phyloP scores from a whole-genome alignment of 2,888 invertebrate genomes.

The Rosalia funebris region DNA sequence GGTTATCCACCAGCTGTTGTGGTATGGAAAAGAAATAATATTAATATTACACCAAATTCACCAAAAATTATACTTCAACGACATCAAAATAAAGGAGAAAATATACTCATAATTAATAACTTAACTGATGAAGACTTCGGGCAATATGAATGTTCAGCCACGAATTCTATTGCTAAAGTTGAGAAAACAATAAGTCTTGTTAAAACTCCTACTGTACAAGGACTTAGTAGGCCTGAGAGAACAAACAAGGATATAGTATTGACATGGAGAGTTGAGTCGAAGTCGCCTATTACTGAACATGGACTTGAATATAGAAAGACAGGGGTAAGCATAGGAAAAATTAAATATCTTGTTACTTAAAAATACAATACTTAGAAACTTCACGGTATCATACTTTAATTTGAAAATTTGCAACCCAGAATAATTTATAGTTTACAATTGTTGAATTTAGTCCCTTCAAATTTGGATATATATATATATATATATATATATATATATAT shows the following conservation, averaged over 20 bases:
- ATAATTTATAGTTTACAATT: background rate
- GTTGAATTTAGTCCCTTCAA: background rate
- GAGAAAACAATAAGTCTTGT: constrained; percentile 57
- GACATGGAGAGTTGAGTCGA: constrained; percentile 65
- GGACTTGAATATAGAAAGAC: constrained; percentile 64
- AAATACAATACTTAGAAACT: background rate
- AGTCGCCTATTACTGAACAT: constrained; percentile 62
- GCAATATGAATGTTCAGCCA: constrained; percentile 63
- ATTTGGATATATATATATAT: background rate
- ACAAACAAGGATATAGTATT: constrained; percentile 57
- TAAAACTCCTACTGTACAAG: constrained; percentile 50
- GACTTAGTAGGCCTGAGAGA: constrained; percentile 47
- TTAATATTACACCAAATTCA: constrained; percentile 44
- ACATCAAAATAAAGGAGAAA: constrained; percentile 46
- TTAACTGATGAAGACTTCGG: constrained; percentile 61
- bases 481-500: background rate
- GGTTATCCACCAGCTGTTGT: constrained; percentile 62
- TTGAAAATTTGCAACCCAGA: background rate
- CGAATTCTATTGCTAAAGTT: constrained; percentile 57
- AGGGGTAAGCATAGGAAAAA: constrained; percentile 61
- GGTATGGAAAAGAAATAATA: constrained; percentile 57
- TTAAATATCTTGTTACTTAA: no score
- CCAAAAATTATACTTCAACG: constrained; percentile 43
- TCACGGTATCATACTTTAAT: background rate
- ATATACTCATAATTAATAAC: constrained; percentile 56